Base-by-base conservation (phyloP, 1,140 invertebrate genomes). In the Drosophila repleta region DNA sequence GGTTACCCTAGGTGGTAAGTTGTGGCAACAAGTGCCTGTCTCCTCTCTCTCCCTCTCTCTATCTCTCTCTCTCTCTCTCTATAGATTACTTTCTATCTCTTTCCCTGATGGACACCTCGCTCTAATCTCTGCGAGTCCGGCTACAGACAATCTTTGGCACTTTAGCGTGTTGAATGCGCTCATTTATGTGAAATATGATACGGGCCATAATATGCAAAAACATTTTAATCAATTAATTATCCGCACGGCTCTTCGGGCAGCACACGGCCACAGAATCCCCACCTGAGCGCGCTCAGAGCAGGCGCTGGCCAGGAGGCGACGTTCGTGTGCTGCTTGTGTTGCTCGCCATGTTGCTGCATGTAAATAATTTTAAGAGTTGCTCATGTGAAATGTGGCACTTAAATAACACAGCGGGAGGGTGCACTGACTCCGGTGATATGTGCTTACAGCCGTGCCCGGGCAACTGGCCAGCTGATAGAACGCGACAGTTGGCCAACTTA, bases 181-280 rank as follows among this genome's bases (percentile, higher is more conserved):
- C 84, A 88, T 88, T 88, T 89, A 89, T 88, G 84, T 88, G 84
- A 88, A 89, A 88, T 88, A 88, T 89, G 84, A 88, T 88, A 77
- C 74, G 63, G 70, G 68, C 85, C 79, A 84, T 79, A 88, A 88
- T 89, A 89, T 89, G 80, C 84, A 88, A 83, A 89, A 88, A 89
- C 84, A 84, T 89, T 88, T 88, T 88, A 88, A 88, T 88, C 84
- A 88, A 88, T 88, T 88, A 88, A 88, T 88, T 89, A 88, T 88
- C 73, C 74, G 65, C 80, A 84, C 73, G 66, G 72, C 68, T 66
- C 39, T 66, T 43, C 26, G n/a, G 52, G 52, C 35, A 37, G 29
- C 62, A 55, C 43, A 24, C 15, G 17, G 52, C 63, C 17, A 41
- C 48, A 62, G 48, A 45, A 51, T 58, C 45, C 46, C 18, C 13